phyloP scores from a whole-genome alignment of 2,888 invertebrate species.

The Rhagonycha fulva region DNA sequence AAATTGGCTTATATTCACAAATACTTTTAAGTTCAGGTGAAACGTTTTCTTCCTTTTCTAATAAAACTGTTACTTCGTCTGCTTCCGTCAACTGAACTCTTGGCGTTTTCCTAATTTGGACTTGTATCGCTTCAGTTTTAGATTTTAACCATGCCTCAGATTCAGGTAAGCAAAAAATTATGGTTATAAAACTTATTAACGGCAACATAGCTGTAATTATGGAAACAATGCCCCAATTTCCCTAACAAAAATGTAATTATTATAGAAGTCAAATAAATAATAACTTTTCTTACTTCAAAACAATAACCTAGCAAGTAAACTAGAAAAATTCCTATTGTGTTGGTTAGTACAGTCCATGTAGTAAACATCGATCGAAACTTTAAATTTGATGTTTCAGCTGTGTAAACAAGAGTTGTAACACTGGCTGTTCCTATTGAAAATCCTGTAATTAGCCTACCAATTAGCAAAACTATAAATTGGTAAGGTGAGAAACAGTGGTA shows the following conservation, averaged over 20 bases:
- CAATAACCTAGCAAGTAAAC: background rate
- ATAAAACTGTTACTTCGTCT: too few relatives aligned
- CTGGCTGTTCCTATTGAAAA: background rate
- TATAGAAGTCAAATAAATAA: background rate
- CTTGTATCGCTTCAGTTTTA: background rate
- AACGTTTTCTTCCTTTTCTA: too few relatives aligned
- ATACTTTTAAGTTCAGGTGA: too few relatives aligned
- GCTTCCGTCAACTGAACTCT: background rate
- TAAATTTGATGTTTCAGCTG: background rate
- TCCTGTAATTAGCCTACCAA: background rate
- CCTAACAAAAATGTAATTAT: background rate
- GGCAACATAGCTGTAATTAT: background rate
- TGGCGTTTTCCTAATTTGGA: background rate
- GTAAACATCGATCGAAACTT: background rate
- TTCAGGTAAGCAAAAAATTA: background rate
- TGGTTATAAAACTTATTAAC: background rate
- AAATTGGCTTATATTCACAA: background rate
- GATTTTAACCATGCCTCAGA: background rate
- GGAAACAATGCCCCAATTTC: background rate
- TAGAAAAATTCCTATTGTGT: background rate
- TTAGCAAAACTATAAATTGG: background rate
- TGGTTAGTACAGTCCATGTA: background rate
- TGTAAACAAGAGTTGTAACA: background rate
- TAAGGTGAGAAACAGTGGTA: background rate
- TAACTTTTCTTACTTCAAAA: background rate